Percentiles rank a stretch among this genome's conserved stretches.
Conservation (phyloP, 37 sponge, comb jelly and placozoan species). For the Lycopodina hypogea region DNA sequence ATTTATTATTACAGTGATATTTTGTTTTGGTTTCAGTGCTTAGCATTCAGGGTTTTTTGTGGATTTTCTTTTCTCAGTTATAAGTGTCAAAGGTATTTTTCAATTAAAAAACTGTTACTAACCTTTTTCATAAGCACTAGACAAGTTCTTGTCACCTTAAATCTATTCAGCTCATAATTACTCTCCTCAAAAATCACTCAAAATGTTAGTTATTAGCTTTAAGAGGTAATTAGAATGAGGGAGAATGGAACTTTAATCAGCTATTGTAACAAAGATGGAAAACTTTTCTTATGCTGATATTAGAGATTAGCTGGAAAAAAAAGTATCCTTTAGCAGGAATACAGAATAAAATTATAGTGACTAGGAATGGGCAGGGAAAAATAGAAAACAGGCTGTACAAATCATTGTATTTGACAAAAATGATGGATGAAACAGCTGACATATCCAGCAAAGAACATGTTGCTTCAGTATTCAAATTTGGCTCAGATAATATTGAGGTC, state of each 20-base stretch:
- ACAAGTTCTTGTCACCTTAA: conserved; percentile 37
- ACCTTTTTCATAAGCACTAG: conserved; percentile 42
- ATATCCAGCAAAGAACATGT: conserved; percentile 50
- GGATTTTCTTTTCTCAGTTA: background rate
- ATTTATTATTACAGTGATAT: background rate
- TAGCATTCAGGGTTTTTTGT: no score
- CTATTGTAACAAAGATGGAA: conserved; percentile 12
- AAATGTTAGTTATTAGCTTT: conserved; percentile 54
- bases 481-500: conserved; percentile 21
- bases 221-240: conserved; percentile 52
- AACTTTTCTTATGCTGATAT: background rate
- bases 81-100: conserved; percentile 32
- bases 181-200: conserved; percentile 32
- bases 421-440: conserved; percentile 63
- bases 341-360: conserved; percentile 51
- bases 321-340: conserved; percentile 47
- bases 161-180: conserved; percentile 18
- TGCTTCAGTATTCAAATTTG: conserved; percentile 23
- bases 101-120: conserved; percentile 47
- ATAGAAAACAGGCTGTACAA: conserved; percentile 10
- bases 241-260: conserved; percentile 39
- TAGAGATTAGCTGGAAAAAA: conserved; percentile 7
- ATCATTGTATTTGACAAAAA: conserved; percentile 33
- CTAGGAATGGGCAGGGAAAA: conserved; percentile 17
- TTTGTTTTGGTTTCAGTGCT: background rate